Base-by-base conservation (phyloP, 35 echinoderm and acorn worm genomes). In the Ophiothrix spiculata region DNA sequence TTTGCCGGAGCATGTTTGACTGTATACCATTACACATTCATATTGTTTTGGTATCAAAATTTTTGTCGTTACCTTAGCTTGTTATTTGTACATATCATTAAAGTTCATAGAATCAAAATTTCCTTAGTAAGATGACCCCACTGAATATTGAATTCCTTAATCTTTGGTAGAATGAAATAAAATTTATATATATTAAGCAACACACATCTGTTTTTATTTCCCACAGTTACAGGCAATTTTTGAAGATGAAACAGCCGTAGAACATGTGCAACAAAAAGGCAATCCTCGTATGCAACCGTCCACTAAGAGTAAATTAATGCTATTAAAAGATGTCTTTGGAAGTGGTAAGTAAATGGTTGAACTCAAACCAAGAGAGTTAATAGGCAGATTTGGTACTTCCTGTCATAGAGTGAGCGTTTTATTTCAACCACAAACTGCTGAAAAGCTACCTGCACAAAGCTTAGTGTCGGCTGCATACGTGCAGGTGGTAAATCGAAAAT, bases 181-280 rank as follows among this genome's bases (percentile, higher is more conserved):
- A n/a, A n/a, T n/a, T n/a, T n/a, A n/a, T n/a, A n/a, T n/a, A n/a
- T n/a, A n/a, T 29, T 21, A 80, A 80, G 37, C 14, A 40, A 38
- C 4, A 17, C 60, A 76, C 49, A 0, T 79, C 21, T 69, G 37
- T 56, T 21, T 39, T 79, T 33, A n/a, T n/a, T n/a, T n/a, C n/a
- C n/a, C n/a, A 25, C 39, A 99, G 96, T 76, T 99, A 32, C 75
- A 87, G 38, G 96, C 96, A 84, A 99, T 99, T 64, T 94, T 99
- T 84, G 96, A 99, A 17, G 96, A 99, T 89, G 96, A 99, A 84
- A 99, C 96, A 23, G 86, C 89, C 1, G 92, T 99, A 12, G 96
- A 99, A 63, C 91, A 93, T 35, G 86, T 99, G 6, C 86, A 99
- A 40, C 81, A 89, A 40, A 84, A 77, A 75, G 75, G 77, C 21